These are phyloP conservation scores for Acleris cristana DNA, from an alignment of 2,888 invertebrate species.

Conservation along the genomic window DNA sequence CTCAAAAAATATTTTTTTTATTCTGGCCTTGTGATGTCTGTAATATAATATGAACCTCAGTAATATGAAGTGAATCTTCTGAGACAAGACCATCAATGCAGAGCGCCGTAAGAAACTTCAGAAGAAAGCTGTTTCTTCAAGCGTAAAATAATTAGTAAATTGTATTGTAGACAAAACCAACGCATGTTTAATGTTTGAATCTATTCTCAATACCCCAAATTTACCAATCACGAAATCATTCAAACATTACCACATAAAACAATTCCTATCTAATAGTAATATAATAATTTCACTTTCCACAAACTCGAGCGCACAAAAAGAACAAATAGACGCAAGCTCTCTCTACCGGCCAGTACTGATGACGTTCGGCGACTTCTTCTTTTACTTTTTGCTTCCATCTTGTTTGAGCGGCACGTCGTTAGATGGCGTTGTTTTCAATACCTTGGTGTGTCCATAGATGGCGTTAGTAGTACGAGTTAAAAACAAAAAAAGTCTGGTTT, in stretches of 20 bases:
- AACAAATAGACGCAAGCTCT: slow-evolving; percentile 65
- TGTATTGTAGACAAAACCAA: no score
- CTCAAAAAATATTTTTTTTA: no score
- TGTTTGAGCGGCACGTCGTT: slow-evolving; percentile 7
- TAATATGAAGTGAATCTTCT: no score
- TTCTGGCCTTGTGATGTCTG: no score
- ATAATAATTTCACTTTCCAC: background rate
- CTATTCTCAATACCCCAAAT: background rate
- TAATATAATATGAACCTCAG: no score
- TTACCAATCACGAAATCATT: background rate
- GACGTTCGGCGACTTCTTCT: slow-evolving; percentile 52
- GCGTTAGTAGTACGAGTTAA: slow-evolving; percentile 45
- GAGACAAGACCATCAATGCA: no score
- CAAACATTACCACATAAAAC: background rate
- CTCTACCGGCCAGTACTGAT: slow-evolving; percentile 61
- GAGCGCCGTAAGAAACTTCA: no score
- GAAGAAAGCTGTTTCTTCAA: no score
- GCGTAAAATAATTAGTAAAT: no score
- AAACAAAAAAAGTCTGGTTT: slow-evolving; percentile 49
- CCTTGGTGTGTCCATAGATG: slow-evolving; percentile 51
- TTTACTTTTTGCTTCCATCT: slow-evolving; percentile 41
- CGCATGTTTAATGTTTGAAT: no score
- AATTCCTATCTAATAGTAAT: background rate
- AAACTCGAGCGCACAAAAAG: slow-evolving; percentile 42
- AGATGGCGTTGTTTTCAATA: slow-evolving; percentile 50